Base-by-base conservation (phyloP, 2,797 vertebrate genomes). In the Micrastur ruficollis region DNA sequence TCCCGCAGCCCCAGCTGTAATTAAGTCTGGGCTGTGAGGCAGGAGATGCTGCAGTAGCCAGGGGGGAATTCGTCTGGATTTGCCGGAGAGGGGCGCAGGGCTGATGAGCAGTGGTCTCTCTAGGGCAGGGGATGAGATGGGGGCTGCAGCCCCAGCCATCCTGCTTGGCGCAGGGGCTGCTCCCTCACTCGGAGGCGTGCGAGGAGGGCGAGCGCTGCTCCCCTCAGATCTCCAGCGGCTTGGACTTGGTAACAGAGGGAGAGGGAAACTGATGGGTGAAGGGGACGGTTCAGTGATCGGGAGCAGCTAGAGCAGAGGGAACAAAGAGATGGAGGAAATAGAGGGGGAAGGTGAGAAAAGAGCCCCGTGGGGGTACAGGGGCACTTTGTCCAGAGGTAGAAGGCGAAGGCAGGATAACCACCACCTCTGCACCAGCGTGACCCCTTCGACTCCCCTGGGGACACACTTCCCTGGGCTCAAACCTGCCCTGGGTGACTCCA, bases 1-100 rank as follows among this genome's bases (percentile, higher is more conserved):
- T 96, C 95, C 93, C 12, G 25, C 82, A 34, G 73, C 65, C 88
- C 93, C 92, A 80, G 89, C 95, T 95, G 96, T 88, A 91, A 96
- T 97, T 96, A 91, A 95, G 76, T 67, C 94, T 95, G 90, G 79
- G 70, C 78, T 83, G 71, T 0, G 14, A 93, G 93, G 83, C 89
- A 50, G 92, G 93, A 95, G 95, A 71, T 0, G 61, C 82, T 10
- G 32, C 90, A 47, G 95, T 65, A 90, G 73, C 87, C 38, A 0
- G 50, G 80, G 59, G 94, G 68, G 65, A 42, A 79, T 91, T 79
- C 34, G 93, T 65, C 92, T 91, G 1, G 29, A 14, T 94, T 70
- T 94, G 88, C 87, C 8, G 47, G 87, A 68, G 89, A n/a, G 84
- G 66, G 6, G 17, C 2, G 1, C 25, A 5, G 56, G 56, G 86